Base-by-base conservation (phyloP, 2,888 invertebrate genomes). In the Apotomis turbidana region DNA sequence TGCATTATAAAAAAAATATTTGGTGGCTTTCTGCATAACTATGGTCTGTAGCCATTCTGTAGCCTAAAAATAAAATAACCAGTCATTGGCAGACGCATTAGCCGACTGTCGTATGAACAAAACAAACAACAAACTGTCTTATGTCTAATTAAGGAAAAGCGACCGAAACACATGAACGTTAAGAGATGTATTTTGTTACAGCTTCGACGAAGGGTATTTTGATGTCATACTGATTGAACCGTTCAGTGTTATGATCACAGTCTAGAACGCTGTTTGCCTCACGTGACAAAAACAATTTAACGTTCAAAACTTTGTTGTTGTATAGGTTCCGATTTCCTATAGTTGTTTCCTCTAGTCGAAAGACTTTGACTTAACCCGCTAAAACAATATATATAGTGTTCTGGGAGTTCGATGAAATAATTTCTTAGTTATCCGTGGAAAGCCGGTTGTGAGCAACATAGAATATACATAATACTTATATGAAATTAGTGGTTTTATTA, bases 1-100 rank as follows among this genome's bases (percentile, higher is more conserved):
- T 15, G 15, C 15, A 15, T 15, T 15, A 15, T 15, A 1, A 15
- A 15, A 15, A 15, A 15, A 15, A 15, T 15, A 15, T 15, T 15
- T 15, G 15, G 15, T 15, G 15, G 15, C 15, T 15, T 15, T 15
- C 15, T 15, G 15, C 15, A 15, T 15, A 15, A 15, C 15, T 15
- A 15, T 15, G 15, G 0, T 15, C 15, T 15, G 15, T 15, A 15
- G 15, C 44, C 66, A 57, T 15, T 15, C 15, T 15, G 15, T 15
- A 15, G 15, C 44, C 66, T 66, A 66, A 57, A 57, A 66, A 66
- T 66, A 66, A 57, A 41, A 27, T n/a, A 46, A 46, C 27, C 55
- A 57, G 27, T 46, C 57, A 46, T 66, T 66, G 55, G 66, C 66
- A 36, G 57, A 44, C 36, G 8, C 46, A 15, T 46, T 46, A 36